Evolutionary conservation across 2,888 invertebrate genomes (phyloP), one percentile per base, ranked within the genome.

Genomic region (Conops quadrifasciatus): DNA sequence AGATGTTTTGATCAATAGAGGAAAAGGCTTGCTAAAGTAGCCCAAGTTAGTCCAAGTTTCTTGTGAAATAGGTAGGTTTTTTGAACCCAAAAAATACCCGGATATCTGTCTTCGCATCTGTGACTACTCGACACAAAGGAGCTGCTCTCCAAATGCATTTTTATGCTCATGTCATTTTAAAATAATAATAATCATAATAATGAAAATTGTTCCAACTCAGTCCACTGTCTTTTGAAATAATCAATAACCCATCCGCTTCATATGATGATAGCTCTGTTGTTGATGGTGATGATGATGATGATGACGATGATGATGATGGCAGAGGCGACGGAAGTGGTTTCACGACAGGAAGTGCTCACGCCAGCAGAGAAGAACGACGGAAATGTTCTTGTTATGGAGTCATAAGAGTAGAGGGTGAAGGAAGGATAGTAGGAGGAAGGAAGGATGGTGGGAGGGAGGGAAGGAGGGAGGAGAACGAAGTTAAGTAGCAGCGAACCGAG

Each of bases 211-310:
- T 36, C 4, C 9, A 24, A 49, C 36, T 26, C 30, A 15, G 19
- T 24, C 28, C 67, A 51, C 28, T 36, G 58, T 67, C 47, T 43
- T 49, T 11, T 7, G 19, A 67, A 67, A 67, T 59, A 67, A 47
- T 67, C 67, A 58, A 67, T 67, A 66, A 58, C 67, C 49, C 65
- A 67, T 58, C 58, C 67, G 59, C 59, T 43, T 45, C 19, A 16
- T 58, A 45, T 45, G 36, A 67, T 43, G 58, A 63, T 30, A 43
- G 21, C 64, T 16, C 43, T 26, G 51, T 26, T 49, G 30, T 58
- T 36, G 67, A 59, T n/a, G 59, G 24, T 60, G 49, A 28, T 47
- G 60, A 16, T 24, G 51, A 51, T 51, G 51, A 21, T 24, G 60
- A 53, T 24, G 28, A n/a, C 47, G n/a, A 45, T 26, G 21, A 49